Conservation (phyloP, 2,113 vertebrate species). For the Oncorhynchus clarkii region DNA sequence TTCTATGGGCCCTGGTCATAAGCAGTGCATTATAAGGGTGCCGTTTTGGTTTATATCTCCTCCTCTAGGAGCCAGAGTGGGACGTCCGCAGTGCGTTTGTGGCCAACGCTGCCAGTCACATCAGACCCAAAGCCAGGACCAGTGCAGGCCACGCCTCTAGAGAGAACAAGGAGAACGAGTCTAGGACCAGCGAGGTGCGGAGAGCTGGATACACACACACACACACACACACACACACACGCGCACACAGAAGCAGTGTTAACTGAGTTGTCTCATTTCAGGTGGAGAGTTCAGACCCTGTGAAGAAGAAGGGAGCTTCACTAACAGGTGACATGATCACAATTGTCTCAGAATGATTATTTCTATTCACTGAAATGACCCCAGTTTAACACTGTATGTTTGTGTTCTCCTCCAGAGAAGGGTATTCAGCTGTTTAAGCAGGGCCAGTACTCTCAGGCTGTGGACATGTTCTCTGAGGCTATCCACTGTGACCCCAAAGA, state of each 20-base stretch:
- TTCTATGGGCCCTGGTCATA: too few species aligned
- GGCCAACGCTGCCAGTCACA: conserved; percentile 64
- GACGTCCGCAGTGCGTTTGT: conserved; percentile 69
- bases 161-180: conserved; percentile 65
- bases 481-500: conserved; percentile 52
- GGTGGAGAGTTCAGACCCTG: conserved; percentile 26
- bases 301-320: conserved; percentile 40
- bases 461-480: conserved; percentile 61
- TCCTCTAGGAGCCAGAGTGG: conserved; percentile 39
- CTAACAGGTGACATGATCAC: conserved; percentile 35
- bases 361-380: background rate
- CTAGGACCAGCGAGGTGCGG: conserved; percentile 47
- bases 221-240: conserved; percentile 16
- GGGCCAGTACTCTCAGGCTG: conserved; percentile 44
- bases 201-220: background rate
- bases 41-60: background rate
- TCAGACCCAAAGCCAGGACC: conserved; percentile 46
- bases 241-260: background rate
- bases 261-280: conserved; percentile 18
- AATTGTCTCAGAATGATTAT: background rate
- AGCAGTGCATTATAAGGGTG: too few species aligned
- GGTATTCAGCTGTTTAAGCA: conserved; percentile 61
- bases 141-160: conserved; percentile 34
- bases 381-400: background rate
- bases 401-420: conserved; percentile 35